Evolutionary conservation across 2,888 invertebrate genomes (phyloP).

Genomic region (Timema podura): DNA sequence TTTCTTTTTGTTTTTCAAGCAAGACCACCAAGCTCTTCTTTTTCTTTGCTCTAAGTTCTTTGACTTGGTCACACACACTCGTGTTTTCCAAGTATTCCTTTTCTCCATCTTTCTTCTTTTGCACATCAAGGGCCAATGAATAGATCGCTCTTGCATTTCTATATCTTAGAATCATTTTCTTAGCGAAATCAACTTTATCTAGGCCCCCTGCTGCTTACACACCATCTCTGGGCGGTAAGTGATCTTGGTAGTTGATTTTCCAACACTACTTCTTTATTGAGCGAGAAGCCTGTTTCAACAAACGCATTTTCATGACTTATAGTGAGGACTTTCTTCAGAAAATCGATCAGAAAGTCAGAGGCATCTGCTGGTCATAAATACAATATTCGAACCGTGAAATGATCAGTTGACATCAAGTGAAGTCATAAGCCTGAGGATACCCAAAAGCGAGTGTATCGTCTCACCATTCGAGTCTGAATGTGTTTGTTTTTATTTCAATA

Average conservation of each 20-base stretch:
- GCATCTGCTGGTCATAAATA: no score
- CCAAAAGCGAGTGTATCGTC: no score
- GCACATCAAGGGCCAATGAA: not conserved
- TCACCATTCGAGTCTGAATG: no score
- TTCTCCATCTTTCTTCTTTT: not conserved
- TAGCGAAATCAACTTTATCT: not conserved
- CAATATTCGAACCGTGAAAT: no score
- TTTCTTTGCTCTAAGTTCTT: not conserved
- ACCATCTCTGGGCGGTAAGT: conserved; percentile 7
- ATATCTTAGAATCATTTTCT: not conserved
- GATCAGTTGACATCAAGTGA: no score
- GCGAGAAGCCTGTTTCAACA: not conserved
- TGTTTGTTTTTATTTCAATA: no score
- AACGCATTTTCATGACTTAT: conserved; percentile 9
- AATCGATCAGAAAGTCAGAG: not conserved
- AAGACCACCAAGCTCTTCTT: not conserved
- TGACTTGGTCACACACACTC: not conserved
- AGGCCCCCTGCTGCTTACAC: not conserved
- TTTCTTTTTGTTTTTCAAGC: not conserved
- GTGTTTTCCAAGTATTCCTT: not conserved
- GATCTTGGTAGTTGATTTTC: not conserved
- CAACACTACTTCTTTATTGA: not conserved
- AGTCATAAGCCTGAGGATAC: no score
- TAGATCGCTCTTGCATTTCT: conserved; percentile 6
- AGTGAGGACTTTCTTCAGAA: not conserved